Evolutionary conservation across 1,140 invertebrate genomes (phyloP), one percentile per base, ranked within the genome.

Genomic region (Habropoda laboriosa): DNA sequence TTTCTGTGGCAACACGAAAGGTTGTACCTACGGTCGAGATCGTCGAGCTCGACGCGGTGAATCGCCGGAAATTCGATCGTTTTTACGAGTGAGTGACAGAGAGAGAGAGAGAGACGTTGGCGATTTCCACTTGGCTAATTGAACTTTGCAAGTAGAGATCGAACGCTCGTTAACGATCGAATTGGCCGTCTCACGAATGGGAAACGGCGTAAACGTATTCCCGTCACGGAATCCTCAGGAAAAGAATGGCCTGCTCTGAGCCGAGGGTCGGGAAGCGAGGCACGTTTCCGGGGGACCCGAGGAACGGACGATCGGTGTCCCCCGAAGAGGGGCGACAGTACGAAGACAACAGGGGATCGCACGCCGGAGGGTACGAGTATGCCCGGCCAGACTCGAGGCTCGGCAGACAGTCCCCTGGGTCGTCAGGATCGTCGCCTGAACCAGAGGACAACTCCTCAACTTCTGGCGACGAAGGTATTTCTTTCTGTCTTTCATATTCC

Each of bases 401-500:
- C 80, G 75, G 84, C 53, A 86, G 76, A 76, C 81, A 83, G 47
- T 90, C 88, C 24, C 86, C 89, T 63, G 88, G 86, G 42, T 91
- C 88, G 51, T 49, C 83, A 57, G 89, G 87, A 67, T 92, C 90
- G 80, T 92, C 91, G 75, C 89, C 91, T 75, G 92, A 92, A 81
- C 89, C 89, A 78, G 92, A 93, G 68, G 91, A 92, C 85, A 87
- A 86, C 83, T 92, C 92, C 79, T 93, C 92, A 67, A 91, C 91
- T 82, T 93, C 92, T 79, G 91, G 91, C 85, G 92, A 93, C 86
- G 92, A 93, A 93, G 92, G 92, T 93, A 92, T 40, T n/a, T 60
- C n/a, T 60, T 66, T 24, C 35, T 38, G n/a, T 57, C 55, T 27
- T 53, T 60, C 35, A 6, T 51, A 0, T 67, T 51, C 12, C 18